These are phyloP conservation scores for Sylvia atricapilla DNA, from an alignment of 2,113 vertebrate genomes.

Conservation along the genomic window DNA sequence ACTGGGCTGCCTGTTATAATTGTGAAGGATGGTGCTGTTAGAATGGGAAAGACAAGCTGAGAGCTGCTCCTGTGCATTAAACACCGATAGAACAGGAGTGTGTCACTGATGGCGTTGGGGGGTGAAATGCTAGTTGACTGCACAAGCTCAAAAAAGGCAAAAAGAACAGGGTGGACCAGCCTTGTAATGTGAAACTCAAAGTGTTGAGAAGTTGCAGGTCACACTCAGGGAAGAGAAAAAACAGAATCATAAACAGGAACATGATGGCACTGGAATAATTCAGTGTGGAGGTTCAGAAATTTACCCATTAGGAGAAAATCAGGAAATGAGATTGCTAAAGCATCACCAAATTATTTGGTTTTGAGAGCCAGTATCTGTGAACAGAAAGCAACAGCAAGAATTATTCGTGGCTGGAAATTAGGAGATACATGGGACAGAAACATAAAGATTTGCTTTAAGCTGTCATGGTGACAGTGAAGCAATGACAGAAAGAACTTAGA, in stretches of 20 bases:
- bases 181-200: not conserved
- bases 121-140: not conserved
- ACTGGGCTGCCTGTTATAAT: not conserved
- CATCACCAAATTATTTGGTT: not conserved
- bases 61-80: not conserved
- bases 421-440: not conserved
- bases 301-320: not conserved
- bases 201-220: not conserved
- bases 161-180: not conserved
- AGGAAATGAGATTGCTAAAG: not conserved
- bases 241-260: not conserved
- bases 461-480: not conserved
- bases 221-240: not conserved
- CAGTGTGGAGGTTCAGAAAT: not conserved
- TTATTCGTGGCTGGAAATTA: not conserved
- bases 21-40: not conserved
- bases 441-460: not conserved
- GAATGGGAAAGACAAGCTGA: not conserved
- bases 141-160: not conserved
- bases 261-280: not conserved
- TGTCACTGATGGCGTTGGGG: not conserved
- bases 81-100: accelerated
- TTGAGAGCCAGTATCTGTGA: not conserved
- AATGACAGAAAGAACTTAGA: not conserved
- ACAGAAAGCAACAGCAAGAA: not conserved